Percentiles rank a stretch among this genome's conserved stretches.
Conservation (phyloP, 2,113 vertebrate genomes). For the Apus apus region DNA sequence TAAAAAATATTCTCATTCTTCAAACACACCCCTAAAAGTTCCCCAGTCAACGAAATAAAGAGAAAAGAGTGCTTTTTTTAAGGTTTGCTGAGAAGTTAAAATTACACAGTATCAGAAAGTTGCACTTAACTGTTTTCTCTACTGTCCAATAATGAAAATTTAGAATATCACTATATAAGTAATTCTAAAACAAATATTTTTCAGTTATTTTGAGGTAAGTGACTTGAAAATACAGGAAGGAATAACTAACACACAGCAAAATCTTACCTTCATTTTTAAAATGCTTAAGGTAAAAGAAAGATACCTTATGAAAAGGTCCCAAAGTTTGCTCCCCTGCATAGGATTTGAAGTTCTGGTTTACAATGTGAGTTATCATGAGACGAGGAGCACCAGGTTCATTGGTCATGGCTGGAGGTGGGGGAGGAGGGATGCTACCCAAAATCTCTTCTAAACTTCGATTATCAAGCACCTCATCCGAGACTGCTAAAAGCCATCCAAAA, state of each 20-base stretch:
- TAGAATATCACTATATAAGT: background rate
- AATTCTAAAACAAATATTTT: background rate
- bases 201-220: background rate
- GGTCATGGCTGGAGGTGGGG: constrained; percentile 96
- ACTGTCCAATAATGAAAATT: background rate
- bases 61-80: background rate
- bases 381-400: constrained; percentile 97
- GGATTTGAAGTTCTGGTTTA: constrained; percentile 98
- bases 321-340: constrained; percentile 92
- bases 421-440: constrained; percentile 93
- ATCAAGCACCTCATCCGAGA: constrained; percentile 81
- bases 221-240: background rate
- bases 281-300: background rate
- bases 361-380: constrained; percentile 98
- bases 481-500: constrained; percentile 77
- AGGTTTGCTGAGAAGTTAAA: background rate
- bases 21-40: constrained; percentile 11
- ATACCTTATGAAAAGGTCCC: constrained; percentile 99
- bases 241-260: background rate
- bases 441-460: constrained; percentile 95
- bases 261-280: background rate
- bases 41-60: constrained; percentile 33
- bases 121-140: background rate
- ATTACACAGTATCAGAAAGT: background rate
- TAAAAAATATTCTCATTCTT: constrained; percentile 32